Evolutionary conservation across 2,797 vertebrate species (phyloP), one percentile per base, ranked within the genome.

Genomic region (Orientallactaga sibirica): DNA sequence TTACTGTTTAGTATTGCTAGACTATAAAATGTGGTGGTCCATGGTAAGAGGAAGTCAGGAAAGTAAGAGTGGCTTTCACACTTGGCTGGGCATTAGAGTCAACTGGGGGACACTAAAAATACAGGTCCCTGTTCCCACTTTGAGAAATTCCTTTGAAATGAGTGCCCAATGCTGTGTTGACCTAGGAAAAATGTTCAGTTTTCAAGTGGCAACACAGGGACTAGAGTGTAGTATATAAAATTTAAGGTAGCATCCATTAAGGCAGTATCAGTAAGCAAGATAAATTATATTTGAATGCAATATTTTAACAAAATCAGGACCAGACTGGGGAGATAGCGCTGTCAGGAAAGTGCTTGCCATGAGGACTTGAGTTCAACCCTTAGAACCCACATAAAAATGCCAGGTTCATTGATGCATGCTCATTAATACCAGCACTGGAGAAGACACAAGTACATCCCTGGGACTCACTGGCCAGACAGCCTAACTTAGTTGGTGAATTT

Each of bases 31-130:
- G 43, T 78, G 27, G 18, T 20, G 10, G 33, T 71, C 3, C 12
- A 3, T 64, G 67, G 52, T 62, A 92, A 88, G 43, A 87, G 55
- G 55, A 88, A 87, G 64, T 70, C 74, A 91, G 37, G 55, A 68
- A 82, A 83, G 71, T 11, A 78, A 89, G 66, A 82, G 29, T 62
- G 12, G 29, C 55, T 92, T 79, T 92, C 78, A 81, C 62, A 90
- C 33, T 4, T 83, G 62, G 12, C 22, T 41, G n/a, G 48, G n/a
- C 18, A 66, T 77, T 80, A 95, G 29, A 89, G 89, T 62, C 48
- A 91, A 80, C 33, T 15, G 61, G n/a, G 43, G 41, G 71, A 7
- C 19, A 80, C 86, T 88, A 48, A 68, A 82, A 75, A 76, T 71
- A 37, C 20, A 61, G 62, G 61, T 37, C 25, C 52, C 25, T 75